Base-by-base conservation (phyloP, 2,888 invertebrate species). In the Drosophila prolongata region DNA sequence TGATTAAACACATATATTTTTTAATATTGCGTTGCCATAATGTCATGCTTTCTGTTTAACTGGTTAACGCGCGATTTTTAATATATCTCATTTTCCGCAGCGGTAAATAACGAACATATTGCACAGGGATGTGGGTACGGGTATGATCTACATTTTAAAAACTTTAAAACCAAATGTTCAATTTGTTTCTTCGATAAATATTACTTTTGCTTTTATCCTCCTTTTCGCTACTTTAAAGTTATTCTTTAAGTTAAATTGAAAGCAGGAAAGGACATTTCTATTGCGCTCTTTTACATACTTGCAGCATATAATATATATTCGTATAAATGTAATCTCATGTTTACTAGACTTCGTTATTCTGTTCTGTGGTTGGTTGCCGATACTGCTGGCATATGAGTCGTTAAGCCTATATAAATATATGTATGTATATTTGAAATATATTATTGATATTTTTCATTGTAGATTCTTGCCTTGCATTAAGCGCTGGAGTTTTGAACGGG, bases 91-190 rank as follows among this genome's bases (percentile, higher is more conserved):
- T 56, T 62, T 57, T 65, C 37, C 59, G 55, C 71, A 71, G 62
- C 52, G 69, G 68, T 79, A 49, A 77, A 76, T 78, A 80, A 79
- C 49, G 62, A 83, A 80, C 75, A 69, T 59, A 81, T 76, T 68
- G 47, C 59, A 59, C 70, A 68, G 60, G 78, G 56, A 38, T 59
- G 62, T 54, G 68, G 46, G 69, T 69, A 72, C 65, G 74, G 65
- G 50, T 73, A 65, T 71, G 70, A 46, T 46, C 71, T 71, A 71
- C 71, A 30, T 60, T 75, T 71, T 69, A 56, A 64, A 64, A 85
- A 70, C 86, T 83, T 85, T 78, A 76, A 82, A 83, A 86, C 80
- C 76, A 78, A 82, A 79, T 79, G 72, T 75, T 88, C 69, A 61
- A 70, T 82, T 83, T 73, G 62, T 79, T 69, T 73, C 69, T 80